Evolutionary conservation across 2,888 invertebrate genomes (phyloP).

Genomic region (Phasia obesa): DNA sequence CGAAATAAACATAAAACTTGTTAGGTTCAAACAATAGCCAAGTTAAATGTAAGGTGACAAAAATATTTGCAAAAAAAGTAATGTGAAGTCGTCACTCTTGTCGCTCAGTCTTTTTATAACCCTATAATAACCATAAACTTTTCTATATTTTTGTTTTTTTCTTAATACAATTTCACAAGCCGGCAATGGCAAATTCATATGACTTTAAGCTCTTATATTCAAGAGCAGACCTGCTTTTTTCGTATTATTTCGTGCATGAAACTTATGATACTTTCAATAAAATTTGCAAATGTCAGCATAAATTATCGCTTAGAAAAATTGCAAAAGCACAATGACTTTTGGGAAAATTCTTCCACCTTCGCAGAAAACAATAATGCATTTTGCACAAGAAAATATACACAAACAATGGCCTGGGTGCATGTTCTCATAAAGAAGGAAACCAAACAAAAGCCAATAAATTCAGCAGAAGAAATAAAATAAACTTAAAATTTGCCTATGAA

Average conservation of each 20-base stretch:
- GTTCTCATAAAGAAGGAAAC: slow-evolving; percentile 33
- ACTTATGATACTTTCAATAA: slow-evolving; percentile 20
- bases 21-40: no score
- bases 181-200: slow-evolving; percentile 1
- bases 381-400: slow-evolving; percentile 16
- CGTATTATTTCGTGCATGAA: slow-evolving; percentile 24
- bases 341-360: no score
- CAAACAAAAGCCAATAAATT: slow-evolving; percentile 60
- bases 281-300: slow-evolving; percentile 50
- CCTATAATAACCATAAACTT: slow-evolving; percentile 21
- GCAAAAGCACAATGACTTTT: slow-evolving; percentile 9
- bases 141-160: background rate
- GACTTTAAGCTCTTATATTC: no score
- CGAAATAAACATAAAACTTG: no score
- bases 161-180: slow-evolving; percentile 5
- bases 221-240: background rate
- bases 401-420: slow-evolving; percentile 28
- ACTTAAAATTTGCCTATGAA: background rate
- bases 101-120: slow-evolving; percentile 28
- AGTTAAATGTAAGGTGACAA: no score
- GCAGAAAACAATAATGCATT: slow-evolving; percentile 25
- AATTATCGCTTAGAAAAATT: slow-evolving; percentile 55
- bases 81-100: no score
- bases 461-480: slow-evolving; percentile 11
- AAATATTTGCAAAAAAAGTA: no score